Conservation (phyloP, 2,113 vertebrate species). For the Salminus brasiliensis region DNA sequence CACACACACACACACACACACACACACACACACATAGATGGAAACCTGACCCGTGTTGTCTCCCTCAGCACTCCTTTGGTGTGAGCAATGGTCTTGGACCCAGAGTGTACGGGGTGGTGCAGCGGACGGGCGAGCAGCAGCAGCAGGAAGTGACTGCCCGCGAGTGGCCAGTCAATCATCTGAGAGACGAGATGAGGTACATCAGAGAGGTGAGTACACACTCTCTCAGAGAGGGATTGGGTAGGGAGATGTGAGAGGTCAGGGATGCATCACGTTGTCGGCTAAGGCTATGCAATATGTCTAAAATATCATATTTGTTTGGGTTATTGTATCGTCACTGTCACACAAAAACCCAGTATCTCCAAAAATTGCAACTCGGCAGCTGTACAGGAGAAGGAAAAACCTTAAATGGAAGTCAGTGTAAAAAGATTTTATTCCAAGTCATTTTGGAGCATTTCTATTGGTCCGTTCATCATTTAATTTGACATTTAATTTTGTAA, state of each 20-base stretch:
- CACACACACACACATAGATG: slow-evolving; percentile 16
- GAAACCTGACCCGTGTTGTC: slow-evolving; percentile 75
- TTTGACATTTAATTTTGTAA: too few species aligned
- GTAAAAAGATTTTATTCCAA: too few species aligned
- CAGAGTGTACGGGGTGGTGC: slow-evolving; percentile 87
- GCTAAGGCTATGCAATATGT: too few species aligned
- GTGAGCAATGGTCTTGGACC: slow-evolving; percentile 81
- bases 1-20: neutral
- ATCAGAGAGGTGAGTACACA: slow-evolving; percentile 89
- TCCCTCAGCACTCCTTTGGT: slow-evolving; percentile 79
- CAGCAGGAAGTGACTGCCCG: slow-evolving; percentile 92
- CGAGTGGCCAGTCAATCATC: slow-evolving; percentile 88
- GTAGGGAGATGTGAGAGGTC: neutral
- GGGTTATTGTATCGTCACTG: too few species aligned
- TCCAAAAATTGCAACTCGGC: too few species aligned
- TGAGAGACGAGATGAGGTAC: slow-evolving; percentile 96
- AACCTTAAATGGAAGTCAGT: too few species aligned
- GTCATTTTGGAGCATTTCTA: too few species aligned
- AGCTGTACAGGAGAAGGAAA: too few species aligned
- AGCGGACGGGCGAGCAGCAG: slow-evolving; percentile 81
- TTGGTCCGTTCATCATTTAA: too few species aligned
- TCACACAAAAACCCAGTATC: too few species aligned
- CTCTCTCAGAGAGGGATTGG: neutral
- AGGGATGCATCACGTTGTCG: neutral
- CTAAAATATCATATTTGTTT: too few species aligned